Percentiles rank a stretch among this genome's conserved stretches.
These are phyloP conservation scores for Nasonia oneida DNA, from an alignment of 2,888 invertebrate species.

Conservation along the genomic window DNA sequence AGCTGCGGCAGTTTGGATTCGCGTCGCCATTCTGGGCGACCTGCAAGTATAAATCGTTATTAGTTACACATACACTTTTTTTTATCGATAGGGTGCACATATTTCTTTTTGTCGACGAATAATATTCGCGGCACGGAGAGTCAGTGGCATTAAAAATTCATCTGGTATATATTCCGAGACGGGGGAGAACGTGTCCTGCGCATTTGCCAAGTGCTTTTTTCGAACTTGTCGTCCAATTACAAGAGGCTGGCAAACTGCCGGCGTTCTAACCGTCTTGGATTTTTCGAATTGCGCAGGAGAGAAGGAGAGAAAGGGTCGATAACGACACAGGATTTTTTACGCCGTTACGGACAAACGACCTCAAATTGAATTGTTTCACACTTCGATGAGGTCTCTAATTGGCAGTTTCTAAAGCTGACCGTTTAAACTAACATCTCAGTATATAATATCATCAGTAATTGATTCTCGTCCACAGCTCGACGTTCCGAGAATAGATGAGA, in stretches of 20 bases:
- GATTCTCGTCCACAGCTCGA: background rate
- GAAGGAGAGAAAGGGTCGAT: background rate
- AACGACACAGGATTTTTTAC: background rate
- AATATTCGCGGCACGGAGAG: background rate
- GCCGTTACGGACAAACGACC: background rate
- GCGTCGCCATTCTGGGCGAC: slow-evolving; percentile 80
- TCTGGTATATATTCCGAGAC: background rate
- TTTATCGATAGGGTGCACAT: background rate
- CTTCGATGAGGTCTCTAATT: slow-evolving; percentile 13
- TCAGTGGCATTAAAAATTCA: background rate
- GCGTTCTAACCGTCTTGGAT: background rate
- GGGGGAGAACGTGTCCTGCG: background rate
- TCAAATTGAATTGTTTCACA: slow-evolving; percentile 20
- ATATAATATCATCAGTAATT: background rate
- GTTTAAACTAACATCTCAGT: background rate
- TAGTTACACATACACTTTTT: background rate
- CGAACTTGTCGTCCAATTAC: slow-evolving; percentile 3
- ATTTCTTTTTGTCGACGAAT: background rate
- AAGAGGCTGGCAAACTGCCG: slow-evolving; percentile 1
- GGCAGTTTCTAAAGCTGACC: slow-evolving; percentile 32
- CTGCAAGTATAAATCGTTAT: slow-evolving; percentile 64
- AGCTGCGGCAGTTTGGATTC: slow-evolving; percentile 89
- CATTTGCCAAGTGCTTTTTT: slow-evolving; percentile 6
- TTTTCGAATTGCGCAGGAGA: background rate
- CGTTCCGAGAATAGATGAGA: background rate